phyloP scores from a whole-genome alignment of 2,113 vertebrate species.

The Thomomys bottae region DNA sequence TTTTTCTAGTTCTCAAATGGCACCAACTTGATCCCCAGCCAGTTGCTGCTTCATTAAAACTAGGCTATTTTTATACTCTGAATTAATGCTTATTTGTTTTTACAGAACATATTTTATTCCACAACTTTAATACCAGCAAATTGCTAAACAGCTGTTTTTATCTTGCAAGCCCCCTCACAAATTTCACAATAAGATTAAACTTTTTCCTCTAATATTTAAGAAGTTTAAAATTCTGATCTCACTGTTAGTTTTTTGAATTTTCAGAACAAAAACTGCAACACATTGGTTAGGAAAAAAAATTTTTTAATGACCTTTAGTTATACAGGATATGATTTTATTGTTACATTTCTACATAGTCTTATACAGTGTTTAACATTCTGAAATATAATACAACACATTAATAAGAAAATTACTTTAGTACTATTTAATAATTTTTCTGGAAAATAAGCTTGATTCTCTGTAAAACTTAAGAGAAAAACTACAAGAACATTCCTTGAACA shows the following conservation, averaged over 20 bases:
- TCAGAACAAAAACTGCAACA: conserved; percentile 39
- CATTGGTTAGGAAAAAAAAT: conserved; percentile 1
- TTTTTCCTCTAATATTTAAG: conserved; percentile 16
- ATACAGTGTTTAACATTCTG: conserved; percentile 16
- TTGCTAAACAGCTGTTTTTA: conserved; percentile 37
- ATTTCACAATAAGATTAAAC: background rate
- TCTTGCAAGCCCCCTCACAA: background rate
- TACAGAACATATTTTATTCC: conserved; percentile 46
- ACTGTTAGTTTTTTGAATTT: conserved; percentile 19
- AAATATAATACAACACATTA: conserved; percentile 12
- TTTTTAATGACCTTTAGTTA: no score
- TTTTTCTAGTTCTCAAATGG: conserved; percentile 81
- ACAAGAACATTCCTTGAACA: background rate
- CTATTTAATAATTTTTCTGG: conserved; percentile 37
- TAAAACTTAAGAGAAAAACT: conserved; percentile 33
- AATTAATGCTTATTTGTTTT: conserved; percentile 63
- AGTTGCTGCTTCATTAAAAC: conserved; percentile 72
- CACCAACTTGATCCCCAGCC: conserved; percentile 68
- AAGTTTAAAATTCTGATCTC: conserved; percentile 41
- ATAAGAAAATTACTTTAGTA: conserved; percentile 47
- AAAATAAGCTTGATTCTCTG: conserved; percentile 21
- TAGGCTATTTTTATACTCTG: conserved; percentile 67
- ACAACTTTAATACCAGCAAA: conserved; percentile 51
- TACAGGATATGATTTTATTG: no score
- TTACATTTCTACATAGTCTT: no score